Base-by-base conservation (phyloP, 2,888 invertebrate species). In the Lomographa bimaculata region DNA sequence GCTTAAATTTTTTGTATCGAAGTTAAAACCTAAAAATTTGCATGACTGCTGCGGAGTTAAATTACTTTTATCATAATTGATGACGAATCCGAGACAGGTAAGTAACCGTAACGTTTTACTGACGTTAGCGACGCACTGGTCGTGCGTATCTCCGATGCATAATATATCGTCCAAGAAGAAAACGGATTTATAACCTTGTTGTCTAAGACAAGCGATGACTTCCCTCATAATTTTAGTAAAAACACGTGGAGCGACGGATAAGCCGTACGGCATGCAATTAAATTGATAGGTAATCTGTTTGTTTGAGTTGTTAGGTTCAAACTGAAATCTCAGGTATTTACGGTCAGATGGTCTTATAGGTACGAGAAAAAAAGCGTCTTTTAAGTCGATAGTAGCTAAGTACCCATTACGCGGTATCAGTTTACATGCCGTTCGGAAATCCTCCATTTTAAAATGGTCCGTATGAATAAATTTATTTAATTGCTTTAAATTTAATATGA, bases 1-100 rank as follows among this genome's bases (percentile, higher is more conserved):
- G 0, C 28, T 14, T 5, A 47, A 2, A 14, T 41, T 18, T 14
- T 2, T 5, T 0, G 47, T 16, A 7, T 51, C 16, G 11, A 19
- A 51, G 0, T 10, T 11, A 19, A 51, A 51, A 3, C 51, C 54
- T 12, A 54, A 11, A 32, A 38, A 54, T 16, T 37, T 51, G 10
- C 44, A 44, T 0, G 1, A 5, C 8, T 38, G 25, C 26, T 8
- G 7, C 0, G 54, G 50, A 10, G 5, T 0, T 3, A 49, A 7
- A 1, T 0, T 4, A 7, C 50, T 52, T 21, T 55, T 52, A 4
- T 52, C 7, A n/a, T 26, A 35, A 9, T 49, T 48, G 0, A 55
- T 21, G 0, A 50, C 27, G 14, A 14, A 14, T 14, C 14, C 4
- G 14, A 14, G 14, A 18, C 10, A 9, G 16, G 6, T 6, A 29